phyloP scores from a whole-genome alignment of 2,113 vertebrate species.

The Artemisiospiza belli region DNA sequence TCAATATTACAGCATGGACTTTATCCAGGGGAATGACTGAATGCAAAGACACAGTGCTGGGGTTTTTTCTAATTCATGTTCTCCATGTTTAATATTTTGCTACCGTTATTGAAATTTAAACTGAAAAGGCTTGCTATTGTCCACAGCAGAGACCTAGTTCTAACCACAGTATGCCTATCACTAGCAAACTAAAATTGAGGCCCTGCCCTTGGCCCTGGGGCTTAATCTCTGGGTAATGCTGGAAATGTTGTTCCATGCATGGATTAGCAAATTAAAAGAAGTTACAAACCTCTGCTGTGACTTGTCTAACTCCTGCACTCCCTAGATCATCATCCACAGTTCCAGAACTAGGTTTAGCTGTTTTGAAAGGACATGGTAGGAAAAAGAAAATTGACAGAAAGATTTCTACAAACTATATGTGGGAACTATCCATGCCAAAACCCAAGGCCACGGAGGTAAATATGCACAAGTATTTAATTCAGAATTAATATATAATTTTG shows the following conservation, averaged over 20 bases:
- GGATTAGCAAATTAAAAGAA: slow-evolving; percentile 73
- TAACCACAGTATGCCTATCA: slow-evolving; percentile 43
- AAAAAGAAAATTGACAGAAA: neutral
- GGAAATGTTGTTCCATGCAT: slow-evolving; percentile 65
- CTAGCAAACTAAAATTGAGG: slow-evolving; percentile 73
- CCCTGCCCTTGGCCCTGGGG: slow-evolving; percentile 65
- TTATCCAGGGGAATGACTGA: neutral
- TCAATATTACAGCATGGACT: neutral
- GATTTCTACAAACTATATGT: neutral
- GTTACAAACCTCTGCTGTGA: slow-evolving; percentile 42
- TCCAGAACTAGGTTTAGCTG: neutral
- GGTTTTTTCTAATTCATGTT: neutral
- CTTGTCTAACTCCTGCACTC: slow-evolving; percentile 57
- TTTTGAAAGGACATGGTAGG: neutral
- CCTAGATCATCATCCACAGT: slow-evolving; percentile 26
- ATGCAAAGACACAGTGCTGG: neutral
- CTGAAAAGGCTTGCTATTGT: slow-evolving; percentile 68
- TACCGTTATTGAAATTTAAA: slow-evolving; percentile 68
- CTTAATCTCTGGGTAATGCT: slow-evolving; percentile 63
- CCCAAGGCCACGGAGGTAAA: neutral
- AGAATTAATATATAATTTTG: neutral
- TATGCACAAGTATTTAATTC: neutral
- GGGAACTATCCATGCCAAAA: neutral
- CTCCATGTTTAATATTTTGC: slow-evolving; percentile 49
- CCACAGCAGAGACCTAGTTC: slow-evolving; percentile 43